Evolutionary conservation across 2,797 vertebrate genomes (phyloP).

Genomic region (Momotus momota): DNA sequence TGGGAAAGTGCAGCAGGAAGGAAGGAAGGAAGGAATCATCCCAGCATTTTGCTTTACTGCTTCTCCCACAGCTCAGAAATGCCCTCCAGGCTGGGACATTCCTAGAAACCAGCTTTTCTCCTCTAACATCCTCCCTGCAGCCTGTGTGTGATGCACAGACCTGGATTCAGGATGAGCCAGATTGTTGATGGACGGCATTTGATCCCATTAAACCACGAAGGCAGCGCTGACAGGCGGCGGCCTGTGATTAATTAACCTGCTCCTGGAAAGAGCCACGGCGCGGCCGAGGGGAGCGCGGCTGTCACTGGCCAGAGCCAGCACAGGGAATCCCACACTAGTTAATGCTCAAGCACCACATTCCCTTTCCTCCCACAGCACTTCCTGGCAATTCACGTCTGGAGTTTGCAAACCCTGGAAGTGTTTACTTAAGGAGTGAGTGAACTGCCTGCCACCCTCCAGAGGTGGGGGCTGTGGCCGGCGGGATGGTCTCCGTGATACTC

Average conservation of each 20-base stretch:
- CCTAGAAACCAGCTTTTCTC: slow-evolving; percentile 60
- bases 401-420: not conserved
- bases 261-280: not conserved
- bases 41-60: not conserved
- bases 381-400: not conserved
- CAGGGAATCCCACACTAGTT: not conserved
- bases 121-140: not conserved
- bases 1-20: not conserved
- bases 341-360: not conserved
- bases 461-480: fast-evolving
- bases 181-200: not conserved
- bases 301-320: not conserved
- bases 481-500: not conserved
- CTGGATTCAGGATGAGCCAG: not conserved
- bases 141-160: not conserved
- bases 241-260: not conserved
- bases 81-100: slow-evolving; percentile 10
- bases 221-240: not conserved
- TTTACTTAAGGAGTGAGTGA: not conserved
- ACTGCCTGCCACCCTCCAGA: fast-evolving
- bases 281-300: not conserved
- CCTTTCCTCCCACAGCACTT: not conserved
- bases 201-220: not conserved
- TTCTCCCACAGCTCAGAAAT: not conserved
- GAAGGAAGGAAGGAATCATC: not conserved